Conservation (phyloP, 92 coral and sea anemone genomes). For the Zoanthus gigantus region DNA sequence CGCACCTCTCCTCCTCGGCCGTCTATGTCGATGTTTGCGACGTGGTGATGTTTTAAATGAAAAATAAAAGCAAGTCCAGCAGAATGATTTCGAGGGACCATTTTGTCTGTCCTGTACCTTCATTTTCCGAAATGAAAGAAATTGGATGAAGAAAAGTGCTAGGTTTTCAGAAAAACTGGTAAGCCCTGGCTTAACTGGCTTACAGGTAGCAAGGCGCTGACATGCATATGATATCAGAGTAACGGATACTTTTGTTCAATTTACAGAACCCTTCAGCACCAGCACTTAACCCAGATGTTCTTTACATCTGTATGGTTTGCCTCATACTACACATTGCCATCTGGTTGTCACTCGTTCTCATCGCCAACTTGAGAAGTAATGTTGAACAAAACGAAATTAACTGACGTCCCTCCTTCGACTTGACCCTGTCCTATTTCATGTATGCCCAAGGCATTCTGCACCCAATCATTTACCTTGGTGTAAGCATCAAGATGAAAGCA, state of each 20-base stretch:
- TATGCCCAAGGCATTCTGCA: conserved; percentile 37
- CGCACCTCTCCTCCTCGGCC: too few species aligned
- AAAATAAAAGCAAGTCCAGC: too few species aligned
- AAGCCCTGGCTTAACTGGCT: too few species aligned
- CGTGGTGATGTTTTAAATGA: too few species aligned
- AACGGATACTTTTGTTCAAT: background rate
- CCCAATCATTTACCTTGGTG: conserved; percentile 18
- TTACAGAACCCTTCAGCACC: background rate
- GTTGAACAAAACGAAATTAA: background rate
- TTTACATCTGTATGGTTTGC: conserved; percentile 18
- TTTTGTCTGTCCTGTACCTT: too few species aligned
- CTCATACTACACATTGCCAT: conserved; percentile 11
- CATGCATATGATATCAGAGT: too few species aligned
- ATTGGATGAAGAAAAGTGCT: too few species aligned
- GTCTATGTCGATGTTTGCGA: too few species aligned
- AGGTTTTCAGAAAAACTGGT: too few species aligned
- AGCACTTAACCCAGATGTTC: background rate
- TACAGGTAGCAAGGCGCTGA: too few species aligned
- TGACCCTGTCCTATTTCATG: conserved; percentile 7
- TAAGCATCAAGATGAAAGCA: conserved; percentile 9
- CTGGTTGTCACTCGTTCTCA: conserved; percentile 23
- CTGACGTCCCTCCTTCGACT: background rate
- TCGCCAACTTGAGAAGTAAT: background rate
- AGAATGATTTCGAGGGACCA: too few species aligned
- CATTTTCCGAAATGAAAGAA: too few species aligned